phyloP scores from a whole-genome alignment of 2,888 invertebrate species.

The Microctonus brassicae region DNA sequence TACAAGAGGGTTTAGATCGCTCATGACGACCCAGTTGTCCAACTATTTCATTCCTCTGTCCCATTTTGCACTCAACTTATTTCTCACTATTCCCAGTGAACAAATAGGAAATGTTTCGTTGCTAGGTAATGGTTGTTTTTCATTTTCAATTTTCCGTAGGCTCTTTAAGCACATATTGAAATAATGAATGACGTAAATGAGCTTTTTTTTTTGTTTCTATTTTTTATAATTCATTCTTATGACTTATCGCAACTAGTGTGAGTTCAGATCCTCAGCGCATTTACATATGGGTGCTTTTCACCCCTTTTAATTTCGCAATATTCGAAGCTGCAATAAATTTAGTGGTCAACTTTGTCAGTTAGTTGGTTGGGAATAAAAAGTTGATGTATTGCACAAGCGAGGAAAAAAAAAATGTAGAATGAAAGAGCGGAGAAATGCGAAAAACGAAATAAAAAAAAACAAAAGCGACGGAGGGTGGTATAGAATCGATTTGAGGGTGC shows the following conservation, averaged over 20 bases:
- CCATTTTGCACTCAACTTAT: background rate
- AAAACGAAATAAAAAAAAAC: background rate
- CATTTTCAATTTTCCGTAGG: background rate
- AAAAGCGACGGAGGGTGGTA: background rate
- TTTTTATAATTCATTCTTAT: background rate
- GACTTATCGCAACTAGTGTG: background rate
- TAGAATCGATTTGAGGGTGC: conserved; percentile 6
- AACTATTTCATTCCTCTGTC: background rate
- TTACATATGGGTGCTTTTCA: background rate
- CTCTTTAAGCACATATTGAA: background rate
- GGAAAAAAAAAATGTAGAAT: background rate
- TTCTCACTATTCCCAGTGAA: background rate
- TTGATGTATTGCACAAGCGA: conserved; percentile 9
- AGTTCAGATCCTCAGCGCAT: background rate
- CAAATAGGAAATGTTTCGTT: background rate
- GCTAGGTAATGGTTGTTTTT: background rate
- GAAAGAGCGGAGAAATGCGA: background rate
- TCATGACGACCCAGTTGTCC: background rate
- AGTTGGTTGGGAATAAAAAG: conserved; percentile 14
- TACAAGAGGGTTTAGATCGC: background rate
- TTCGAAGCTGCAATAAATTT: conserved; percentile 4
- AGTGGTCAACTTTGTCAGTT: conserved; percentile 8
- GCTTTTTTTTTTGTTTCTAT: background rate
- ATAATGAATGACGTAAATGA: background rate
- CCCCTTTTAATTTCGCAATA: background rate